Evolutionary conservation across 2,113 vertebrate species (phyloP), one percentile per base, ranked within the genome.

Genomic region (Pogonocichla stellata): DNA sequence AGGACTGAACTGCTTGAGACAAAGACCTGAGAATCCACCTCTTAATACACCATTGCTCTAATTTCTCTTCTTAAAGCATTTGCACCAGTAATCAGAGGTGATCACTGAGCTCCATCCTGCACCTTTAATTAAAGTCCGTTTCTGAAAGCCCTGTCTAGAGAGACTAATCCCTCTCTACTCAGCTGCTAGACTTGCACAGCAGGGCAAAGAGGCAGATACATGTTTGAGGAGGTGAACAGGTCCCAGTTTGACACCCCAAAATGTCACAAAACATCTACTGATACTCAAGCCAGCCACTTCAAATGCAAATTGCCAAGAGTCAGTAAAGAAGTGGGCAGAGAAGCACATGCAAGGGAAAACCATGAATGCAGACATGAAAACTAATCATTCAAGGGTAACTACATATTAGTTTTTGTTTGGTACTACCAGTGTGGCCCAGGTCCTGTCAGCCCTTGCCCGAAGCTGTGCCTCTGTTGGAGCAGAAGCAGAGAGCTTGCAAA

Each of bases 21-120:
- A 93, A 96, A 93, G 75, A 93, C 75, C 87, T 80, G 81, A 92
- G 83, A 96, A 74, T 50, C 72, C 64, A 94, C 60, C 67, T 86
- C 96, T 88, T 96, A 97, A 97, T 96, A 95, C 24, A 5, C 88
- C 90, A 93, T 96, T 96, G 94, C 95, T 97, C 96, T 96, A 96
- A 97, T 97, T 96, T 96, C 71, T 93, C 93, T 89, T 97, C 95
- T 96, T 97, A 96, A 90, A 96, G 94, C 89, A 93, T 97, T 91
- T 97, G 79, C 25, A 90, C 5, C 75, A 95, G 83, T 96, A 97
- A 97, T 97, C 86, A 80, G 96, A 96, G 86, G 93, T 96, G 94
- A 94, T 93, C 78, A 80, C 94, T 71, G 85, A 88, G 93, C 92
- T 85, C 84, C 73, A 53, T 88, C 65, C 75, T 50, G 92, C 80